phyloP scores from a whole-genome alignment of 2,113 vertebrate genomes.

The Dissostichus mawsoni region DNA sequence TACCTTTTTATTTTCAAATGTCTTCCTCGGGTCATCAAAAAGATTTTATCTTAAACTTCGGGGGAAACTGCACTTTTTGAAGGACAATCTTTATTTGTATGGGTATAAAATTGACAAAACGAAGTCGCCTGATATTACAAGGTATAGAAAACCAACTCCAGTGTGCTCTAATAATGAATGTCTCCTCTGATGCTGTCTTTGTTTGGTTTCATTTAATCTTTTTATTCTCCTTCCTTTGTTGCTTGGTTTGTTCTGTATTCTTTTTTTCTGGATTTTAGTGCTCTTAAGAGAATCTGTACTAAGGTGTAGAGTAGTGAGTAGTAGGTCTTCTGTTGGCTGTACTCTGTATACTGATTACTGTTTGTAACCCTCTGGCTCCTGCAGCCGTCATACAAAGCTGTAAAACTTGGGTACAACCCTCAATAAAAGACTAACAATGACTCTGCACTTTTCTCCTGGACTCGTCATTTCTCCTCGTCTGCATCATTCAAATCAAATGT shows the following conservation, averaged over 20 bases:
- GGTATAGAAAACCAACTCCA: slow-evolving; percentile 84
- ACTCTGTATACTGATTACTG: slow-evolving; percentile 88
- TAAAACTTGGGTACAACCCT: slow-evolving; percentile 89
- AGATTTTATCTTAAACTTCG: slow-evolving; percentile 83
- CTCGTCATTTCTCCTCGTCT: slow-evolving; percentile 26
- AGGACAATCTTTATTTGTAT: slow-evolving; percentile 90
- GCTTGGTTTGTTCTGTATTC: slow-evolving; percentile 83
- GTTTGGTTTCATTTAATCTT: slow-evolving; percentile 75
- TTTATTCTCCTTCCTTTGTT: slow-evolving; percentile 80
- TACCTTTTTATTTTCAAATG: slow-evolving; percentile 82
- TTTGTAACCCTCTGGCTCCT: slow-evolving; percentile 85
- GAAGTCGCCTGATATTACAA: slow-evolving; percentile 83
- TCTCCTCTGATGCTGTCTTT: slow-evolving; percentile 86
- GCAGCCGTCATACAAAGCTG: slow-evolving; percentile 86
- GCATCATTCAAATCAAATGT: background rate
- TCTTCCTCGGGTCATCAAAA: slow-evolving; percentile 84
- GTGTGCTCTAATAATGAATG: slow-evolving; percentile 86
- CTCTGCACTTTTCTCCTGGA: background rate
- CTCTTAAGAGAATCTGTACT: slow-evolving; percentile 85
- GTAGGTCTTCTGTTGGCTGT: slow-evolving; percentile 88
- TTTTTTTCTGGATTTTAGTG: slow-evolving; percentile 81
- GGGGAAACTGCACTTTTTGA: slow-evolving; percentile 89
- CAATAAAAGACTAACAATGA: slow-evolving; percentile 88
- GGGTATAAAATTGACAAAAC: slow-evolving; percentile 82
- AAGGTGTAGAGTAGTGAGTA: slow-evolving; percentile 83